Percentiles rank a stretch among this genome's conserved stretches.
Conservation (phyloP, 2,888 invertebrate genomes). For the Scaptomyza tumidula region DNA sequence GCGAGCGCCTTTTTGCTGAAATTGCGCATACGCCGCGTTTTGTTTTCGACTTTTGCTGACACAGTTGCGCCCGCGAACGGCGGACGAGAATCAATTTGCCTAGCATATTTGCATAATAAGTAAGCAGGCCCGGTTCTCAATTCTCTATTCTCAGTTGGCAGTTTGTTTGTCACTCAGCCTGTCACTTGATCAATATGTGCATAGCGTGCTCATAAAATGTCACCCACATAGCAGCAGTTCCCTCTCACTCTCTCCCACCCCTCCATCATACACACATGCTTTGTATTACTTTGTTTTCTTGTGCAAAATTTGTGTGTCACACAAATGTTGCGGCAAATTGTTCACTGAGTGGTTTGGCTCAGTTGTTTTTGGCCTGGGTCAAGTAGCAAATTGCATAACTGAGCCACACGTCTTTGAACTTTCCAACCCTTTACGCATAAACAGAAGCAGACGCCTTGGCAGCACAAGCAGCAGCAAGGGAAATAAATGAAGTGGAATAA, state of each 20-base stretch:
- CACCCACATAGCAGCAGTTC: conserved; percentile 22
- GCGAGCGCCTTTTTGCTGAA: conserved; percentile 47
- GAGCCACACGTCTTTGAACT: conserved; percentile 48
- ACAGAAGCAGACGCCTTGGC: conserved; percentile 50
- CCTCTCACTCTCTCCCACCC: too few species aligned
- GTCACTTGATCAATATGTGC: conserved; percentile 79
- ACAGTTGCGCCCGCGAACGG: conserved; percentile 52
- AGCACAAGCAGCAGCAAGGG: conserved; percentile 25
- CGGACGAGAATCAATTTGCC: conserved; percentile 64
- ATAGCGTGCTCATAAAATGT: conserved; percentile 73
- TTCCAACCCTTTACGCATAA: conserved; percentile 64
- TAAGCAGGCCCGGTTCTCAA: conserved; percentile 35
- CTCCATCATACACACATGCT: neutral
- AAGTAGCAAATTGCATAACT: conserved; percentile 49
- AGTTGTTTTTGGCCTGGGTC: conserved; percentile 34
- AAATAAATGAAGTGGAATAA: conserved; percentile 71
- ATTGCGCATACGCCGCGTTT: conserved; percentile 79
- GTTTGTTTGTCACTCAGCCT: conserved; percentile 75
- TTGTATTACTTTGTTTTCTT: conserved; percentile 72
- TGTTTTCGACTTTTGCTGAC: conserved; percentile 69
- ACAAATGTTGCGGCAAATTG: conserved; percentile 68
- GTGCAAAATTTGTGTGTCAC: conserved; percentile 65
- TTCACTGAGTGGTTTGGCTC: conserved; percentile 13
- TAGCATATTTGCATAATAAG: conserved; percentile 76
- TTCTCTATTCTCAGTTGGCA: conserved; percentile 38